Conservation (phyloP, 2,113 vertebrate genomes). For the Thalassarche chlororhynchos region DNA sequence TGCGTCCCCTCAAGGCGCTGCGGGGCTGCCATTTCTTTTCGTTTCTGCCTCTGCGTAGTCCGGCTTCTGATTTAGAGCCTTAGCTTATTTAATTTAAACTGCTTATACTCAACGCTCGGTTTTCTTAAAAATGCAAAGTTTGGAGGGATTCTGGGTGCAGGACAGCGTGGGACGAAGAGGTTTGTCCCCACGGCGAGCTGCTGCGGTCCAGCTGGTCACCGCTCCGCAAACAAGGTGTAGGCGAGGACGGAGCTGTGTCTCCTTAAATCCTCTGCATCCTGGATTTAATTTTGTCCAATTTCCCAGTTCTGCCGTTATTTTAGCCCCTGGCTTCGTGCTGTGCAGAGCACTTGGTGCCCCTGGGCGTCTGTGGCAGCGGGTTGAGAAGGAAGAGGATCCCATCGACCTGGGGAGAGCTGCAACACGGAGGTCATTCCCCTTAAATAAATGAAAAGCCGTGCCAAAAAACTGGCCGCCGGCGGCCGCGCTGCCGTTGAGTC, state of each 20-base stretch:
- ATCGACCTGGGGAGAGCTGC: background rate
- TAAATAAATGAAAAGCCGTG: background rate
- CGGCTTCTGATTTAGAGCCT: no score
- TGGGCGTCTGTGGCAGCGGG: background rate
- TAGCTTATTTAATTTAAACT: background rate
- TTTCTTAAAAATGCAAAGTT: background rate
- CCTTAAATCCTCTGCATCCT: background rate
- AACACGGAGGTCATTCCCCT: background rate
- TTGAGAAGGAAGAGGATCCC: background rate
- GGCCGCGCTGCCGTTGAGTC: rapidly evolving
- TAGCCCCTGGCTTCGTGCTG: background rate
- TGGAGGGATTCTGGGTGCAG: background rate
- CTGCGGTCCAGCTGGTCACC: background rate
- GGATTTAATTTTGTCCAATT: rapidly evolving
- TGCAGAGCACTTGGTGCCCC: background rate
- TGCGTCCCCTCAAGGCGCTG: rapidly evolving
- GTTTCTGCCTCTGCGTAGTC: background rate
- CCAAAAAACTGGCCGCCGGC: background rate
- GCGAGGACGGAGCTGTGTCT: background rate
- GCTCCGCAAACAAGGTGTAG: background rate
- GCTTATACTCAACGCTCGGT: rapidly evolving
- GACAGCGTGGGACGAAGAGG: background rate
- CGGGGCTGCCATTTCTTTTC: no score
- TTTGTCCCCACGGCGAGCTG: background rate
- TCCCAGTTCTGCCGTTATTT: background rate